Conservation (phyloP, 2,797 vertebrate genomes). For the Typhlichthys eigenmanni region DNA sequence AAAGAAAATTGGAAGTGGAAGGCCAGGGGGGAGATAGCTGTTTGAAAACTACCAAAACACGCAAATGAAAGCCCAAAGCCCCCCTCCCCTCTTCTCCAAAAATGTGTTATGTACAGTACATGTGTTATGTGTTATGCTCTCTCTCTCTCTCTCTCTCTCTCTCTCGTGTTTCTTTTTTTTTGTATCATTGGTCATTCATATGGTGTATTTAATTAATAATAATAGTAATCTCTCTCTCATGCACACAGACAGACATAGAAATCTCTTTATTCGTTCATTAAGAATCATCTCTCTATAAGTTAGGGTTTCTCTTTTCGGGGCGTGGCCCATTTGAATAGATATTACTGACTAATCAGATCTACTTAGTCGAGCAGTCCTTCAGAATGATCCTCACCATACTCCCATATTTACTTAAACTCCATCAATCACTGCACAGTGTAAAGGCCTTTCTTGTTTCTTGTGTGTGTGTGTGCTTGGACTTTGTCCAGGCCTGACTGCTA, state of each 20-base stretch:
- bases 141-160: slow-evolving; percentile 15
- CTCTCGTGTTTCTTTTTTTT: no score
- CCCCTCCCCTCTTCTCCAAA: slow-evolving; percentile 31
- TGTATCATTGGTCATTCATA: no score
- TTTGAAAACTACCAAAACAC: no score
- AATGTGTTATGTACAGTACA: slow-evolving; percentile 53
- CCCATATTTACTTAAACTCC: not conserved
- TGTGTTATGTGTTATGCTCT: no score
- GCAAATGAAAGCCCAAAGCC: no score
- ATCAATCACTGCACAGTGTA: not conserved
- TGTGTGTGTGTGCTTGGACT: no score
- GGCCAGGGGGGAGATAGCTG: no score
- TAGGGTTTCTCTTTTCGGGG: not conserved
- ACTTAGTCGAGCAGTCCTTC: not conserved
- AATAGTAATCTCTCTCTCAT: slow-evolving; percentile 15
- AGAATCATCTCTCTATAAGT: slow-evolving; percentile 35
- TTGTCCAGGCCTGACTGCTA: no score
- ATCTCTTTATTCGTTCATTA: not conserved
- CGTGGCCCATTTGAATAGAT: slow-evolving; percentile 12
- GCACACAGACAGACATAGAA: slow-evolving; percentile 8
- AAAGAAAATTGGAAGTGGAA: no score
- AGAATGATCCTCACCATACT: not conserved
- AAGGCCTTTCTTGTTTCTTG: no score
- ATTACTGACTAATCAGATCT: slow-evolving; percentile 21
- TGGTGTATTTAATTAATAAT: no score